These are phyloP conservation scores for Trachurus trachurus DNA, from an alignment of 2,797 vertebrate genomes.

Conservation along the genomic window DNA sequence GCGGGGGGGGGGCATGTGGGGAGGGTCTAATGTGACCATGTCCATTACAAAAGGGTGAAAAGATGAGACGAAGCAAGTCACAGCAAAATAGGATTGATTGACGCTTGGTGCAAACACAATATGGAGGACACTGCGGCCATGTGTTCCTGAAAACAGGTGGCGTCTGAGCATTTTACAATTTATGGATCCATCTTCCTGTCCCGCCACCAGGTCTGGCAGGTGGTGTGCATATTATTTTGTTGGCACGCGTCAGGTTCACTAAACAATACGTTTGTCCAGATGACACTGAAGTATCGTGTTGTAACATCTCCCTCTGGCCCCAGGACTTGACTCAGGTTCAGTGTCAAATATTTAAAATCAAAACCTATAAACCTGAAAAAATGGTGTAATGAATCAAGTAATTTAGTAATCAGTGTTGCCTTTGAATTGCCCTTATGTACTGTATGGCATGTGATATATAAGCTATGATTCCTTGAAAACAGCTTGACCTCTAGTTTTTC, in stretches of 20 bases:
- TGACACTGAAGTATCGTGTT: neutral
- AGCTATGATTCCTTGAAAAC: too few relatives aligned
- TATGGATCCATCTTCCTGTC: slow-evolving; percentile 43
- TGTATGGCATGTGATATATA: too few relatives aligned
- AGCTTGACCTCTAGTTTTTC: too few relatives aligned
- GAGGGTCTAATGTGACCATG: neutral
- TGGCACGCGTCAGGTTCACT: slow-evolving; percentile 21
- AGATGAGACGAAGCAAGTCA: slow-evolving; percentile 20
- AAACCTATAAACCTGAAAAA: too few relatives aligned
- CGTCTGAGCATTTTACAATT: slow-evolving; percentile 24
- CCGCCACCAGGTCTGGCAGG: slow-evolving; percentile 29
- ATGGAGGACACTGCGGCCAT: slow-evolving; percentile 17
- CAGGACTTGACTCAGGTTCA: too few relatives aligned
- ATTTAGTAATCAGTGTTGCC: too few relatives aligned
- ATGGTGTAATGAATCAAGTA: too few relatives aligned
- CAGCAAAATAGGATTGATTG: slow-evolving; percentile 44
- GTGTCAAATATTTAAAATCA: too few relatives aligned
- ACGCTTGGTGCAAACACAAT: slow-evolving; percentile 33
- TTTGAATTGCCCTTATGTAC: too few relatives aligned
- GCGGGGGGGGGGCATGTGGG: too few relatives aligned
- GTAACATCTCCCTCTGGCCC: too few relatives aligned
- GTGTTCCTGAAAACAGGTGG: slow-evolving; percentile 45
- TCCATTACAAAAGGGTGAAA: slow-evolving; percentile 33
- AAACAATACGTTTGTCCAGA: neutral
- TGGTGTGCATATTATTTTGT: slow-evolving; percentile 43